Evolutionary conservation across 2,888 invertebrate genomes (phyloP), one percentile per base, ranked within the genome.

Genomic region (Pachymerium ferrugineum): DNA sequence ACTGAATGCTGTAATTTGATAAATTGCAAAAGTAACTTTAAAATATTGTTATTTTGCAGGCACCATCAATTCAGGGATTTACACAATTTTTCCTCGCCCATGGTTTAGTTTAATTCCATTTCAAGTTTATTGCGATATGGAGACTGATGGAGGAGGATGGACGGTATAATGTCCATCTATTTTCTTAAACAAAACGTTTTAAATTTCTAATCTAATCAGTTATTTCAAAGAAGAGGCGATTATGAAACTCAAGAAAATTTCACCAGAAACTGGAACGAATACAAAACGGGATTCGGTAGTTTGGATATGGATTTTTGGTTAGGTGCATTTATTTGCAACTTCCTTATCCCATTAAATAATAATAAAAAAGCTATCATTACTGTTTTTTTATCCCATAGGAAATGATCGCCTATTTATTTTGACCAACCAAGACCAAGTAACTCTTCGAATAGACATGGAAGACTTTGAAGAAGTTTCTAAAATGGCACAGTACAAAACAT

Each of bases 41-140:
- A 4, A n/a, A n/a, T 38, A 38, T 14, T n/a, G 12, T 38, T 38
- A 6, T 38, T 12, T 38, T 6, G 2, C 54, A 54, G 54, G 54
- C 22, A 22, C 22, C 10, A 54, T 10, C 14, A 19, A 54, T 12
- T 54, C 54, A 1, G 89, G 88, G 1, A 86, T 90, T n/a, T 87
- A 89, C 78, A 86, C 86, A 79, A 86, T 90, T 42, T 86, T 87
- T 77, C 86, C 88, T 0, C 70, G 74, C 0, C 84, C 85, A 0
- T 83, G 85, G 1, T 83, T 85, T 74, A 85, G 85, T 6, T 4
- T 28, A 5, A 25, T 8, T 14, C 84, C 89, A 0, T 89, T 90
- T 81, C 88, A 88, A 80, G 89, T 87, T 4, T 81, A 79, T 76
- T 54, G 54, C 54, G 54, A 54, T 12, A 54, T 54, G 54, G 22